Percentiles rank a stretch among this genome's conserved stretches.
These are phyloP conservation scores for Drosophila orena DNA, from an alignment of 1,140 invertebrate species.

Conservation along the genomic window DNA sequence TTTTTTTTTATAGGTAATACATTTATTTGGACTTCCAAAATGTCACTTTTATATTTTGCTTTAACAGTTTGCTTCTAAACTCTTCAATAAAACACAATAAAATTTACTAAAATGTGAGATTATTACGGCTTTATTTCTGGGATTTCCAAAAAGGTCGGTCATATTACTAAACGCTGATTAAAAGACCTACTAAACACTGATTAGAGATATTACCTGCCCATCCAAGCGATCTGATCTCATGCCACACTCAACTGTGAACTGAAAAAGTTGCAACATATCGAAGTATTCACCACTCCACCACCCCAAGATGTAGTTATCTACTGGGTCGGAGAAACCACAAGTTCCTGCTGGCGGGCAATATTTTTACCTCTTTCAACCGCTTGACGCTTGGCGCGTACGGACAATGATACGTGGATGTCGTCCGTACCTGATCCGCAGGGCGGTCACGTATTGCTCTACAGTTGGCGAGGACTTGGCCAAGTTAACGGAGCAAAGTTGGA, in stretches of 20 bases:
- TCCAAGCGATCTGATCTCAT: too few species aligned
- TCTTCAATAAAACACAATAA: too few species aligned
- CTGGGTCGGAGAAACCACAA: constrained; percentile 2
- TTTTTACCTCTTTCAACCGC: constrained; percentile 71
- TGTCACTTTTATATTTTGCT: too few species aligned
- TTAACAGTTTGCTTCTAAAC: too few species aligned
- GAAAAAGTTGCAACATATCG: not conserved
- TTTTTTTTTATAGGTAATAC: too few species aligned
- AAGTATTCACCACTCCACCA: not conserved
- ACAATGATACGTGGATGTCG: constrained; percentile 67
- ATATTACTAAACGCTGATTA: too few species aligned
- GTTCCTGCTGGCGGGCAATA: constrained; percentile 29
- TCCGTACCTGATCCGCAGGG: constrained; percentile 57
- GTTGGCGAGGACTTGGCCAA: constrained; percentile 61
- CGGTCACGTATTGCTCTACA: constrained; percentile 64
- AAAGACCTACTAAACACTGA: too few species aligned
- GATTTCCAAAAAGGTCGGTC: too few species aligned
- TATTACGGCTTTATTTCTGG: too few species aligned
- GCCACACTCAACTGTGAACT: not conserved
- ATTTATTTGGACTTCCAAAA: too few species aligned
- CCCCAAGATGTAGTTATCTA: constrained; percentile 14
- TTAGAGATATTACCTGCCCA: too few species aligned
- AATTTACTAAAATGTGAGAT: too few species aligned
- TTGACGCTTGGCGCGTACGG: constrained; percentile 56
- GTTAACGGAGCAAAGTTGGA: constrained; percentile 46